Base-by-base conservation (phyloP, 30 jellyfish, hydroid and myxozoan species). In the Phacellophora camtschatica region DNA sequence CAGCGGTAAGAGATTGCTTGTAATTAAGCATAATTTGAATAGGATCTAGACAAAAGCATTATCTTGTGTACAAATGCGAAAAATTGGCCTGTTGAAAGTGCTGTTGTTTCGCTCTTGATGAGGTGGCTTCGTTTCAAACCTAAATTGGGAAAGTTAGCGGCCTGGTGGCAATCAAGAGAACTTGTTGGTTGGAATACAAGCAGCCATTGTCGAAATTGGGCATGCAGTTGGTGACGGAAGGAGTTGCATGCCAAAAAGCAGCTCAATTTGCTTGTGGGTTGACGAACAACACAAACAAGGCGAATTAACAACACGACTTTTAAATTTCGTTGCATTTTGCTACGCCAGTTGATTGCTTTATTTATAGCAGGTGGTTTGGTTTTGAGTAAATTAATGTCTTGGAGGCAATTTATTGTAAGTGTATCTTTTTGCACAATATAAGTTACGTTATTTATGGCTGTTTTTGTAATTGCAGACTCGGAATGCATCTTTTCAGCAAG, bases 21-120 rank as follows among this genome's bases (percentile, higher is more conserved):
- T 72, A 84, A 84, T 84, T 84, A 84, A 84, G 88, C 71, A 84
- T 84, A 73, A 84, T 72, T 84, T 84, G 87, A 70, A 84, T 84
- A 84, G 95, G 95, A 84, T 72, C 86, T 73, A 84, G 95, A 84
- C 95, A 84, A 67, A 84, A 80, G 91, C 95, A 71, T 84, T 84
- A 84, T 84, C 78, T 84, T 77, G 56, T 72, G 87, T 73, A 84
- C 95, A 84, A 83, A 83, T 71, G 95, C 85, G 71, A 83, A 77
- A 84, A 84, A 84, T 84, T 84, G 95, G 95, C 95, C 86, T 84
- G 74, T 51, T 28, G 77, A 80, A 76, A 20, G 20, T 72, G 51
- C 42, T 53, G 71, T 72, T 58, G 54, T 39, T 37, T 23, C 85
- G 51, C 42, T 53, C 74, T 72, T 58, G 54, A 59, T 11, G 67